Evolutionary conservation across 1,140 invertebrate genomes (phyloP), one percentile per base, ranked within the genome.

Genomic region (Brachionus calyciflorus): DNA sequence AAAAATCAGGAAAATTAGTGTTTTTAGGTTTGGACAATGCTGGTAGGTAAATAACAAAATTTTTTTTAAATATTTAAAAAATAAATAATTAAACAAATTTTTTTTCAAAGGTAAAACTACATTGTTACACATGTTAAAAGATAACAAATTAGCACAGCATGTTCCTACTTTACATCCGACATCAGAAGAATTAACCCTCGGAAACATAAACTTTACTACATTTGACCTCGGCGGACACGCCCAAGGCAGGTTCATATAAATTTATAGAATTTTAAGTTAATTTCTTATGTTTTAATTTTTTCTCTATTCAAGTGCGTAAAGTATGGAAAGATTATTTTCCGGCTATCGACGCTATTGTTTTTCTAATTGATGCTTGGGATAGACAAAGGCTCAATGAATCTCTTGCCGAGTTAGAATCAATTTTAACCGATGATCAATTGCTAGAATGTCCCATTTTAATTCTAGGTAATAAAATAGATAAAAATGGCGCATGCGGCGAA

Each of bases 261-360:
- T 55, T 75, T 30, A 9, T 33, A 24, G 21, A 51, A 21, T 70
- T 30, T 51, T 19, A 12, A 70, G 21, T 17, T 46, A 33, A 14
- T n/a, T 33, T 28, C 5, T 44, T 10, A 10, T 70, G 5, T 26
- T 70, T 10, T 10, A 49, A n/a, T 70, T 51, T 21, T 30, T 24
- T 30, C n/a, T n/a, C n/a, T 51, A 21, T 33, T 21, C 10, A 10
- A 77, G 93, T 95, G 75, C 89, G 96, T 81, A 89, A 94, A 85
- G 96, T 99, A 57, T 99, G 97, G 97, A 97, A 96, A 85, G 94
- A 98, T 86, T 99, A 99, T 85, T 99, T 99, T 84, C 96, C 96
- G 55, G 96, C 96, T 60, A 96, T 99, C 19, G 96, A 99, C 88
- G 95, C 95, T 41, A 97, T 99, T 83, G 97, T 99, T 14, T 99